Conservation (phyloP, 1,140 invertebrate genomes). For the Cyphomyrmex costatus region DNA sequence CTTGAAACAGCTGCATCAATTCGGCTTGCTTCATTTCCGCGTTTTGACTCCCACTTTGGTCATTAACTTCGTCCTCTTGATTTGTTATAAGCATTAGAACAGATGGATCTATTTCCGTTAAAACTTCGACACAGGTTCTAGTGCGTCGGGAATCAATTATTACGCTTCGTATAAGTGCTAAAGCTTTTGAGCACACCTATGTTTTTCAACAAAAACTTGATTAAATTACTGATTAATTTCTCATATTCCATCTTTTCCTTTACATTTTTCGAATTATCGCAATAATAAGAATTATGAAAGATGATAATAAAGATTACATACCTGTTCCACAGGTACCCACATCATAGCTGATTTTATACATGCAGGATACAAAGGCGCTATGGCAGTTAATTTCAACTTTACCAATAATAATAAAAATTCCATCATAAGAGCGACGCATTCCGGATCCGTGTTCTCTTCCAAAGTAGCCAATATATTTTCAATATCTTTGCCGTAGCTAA, state of each 20-base stretch:
- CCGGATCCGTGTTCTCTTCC: constrained; percentile 81
- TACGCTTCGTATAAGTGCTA: constrained; percentile 82
- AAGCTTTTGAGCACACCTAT: constrained; percentile 82
- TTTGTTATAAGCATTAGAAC: constrained; percentile 80
- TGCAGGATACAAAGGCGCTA: constrained; percentile 82
- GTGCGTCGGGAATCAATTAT: constrained; percentile 77
- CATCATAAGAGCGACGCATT: constrained; percentile 86
- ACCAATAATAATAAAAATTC: constrained; percentile 87
- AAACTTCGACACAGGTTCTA: constrained; percentile 73
- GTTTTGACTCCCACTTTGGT: constrained; percentile 62
- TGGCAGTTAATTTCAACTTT: constrained; percentile 81
- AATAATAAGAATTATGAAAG: background rate
- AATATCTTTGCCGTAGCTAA: constrained; percentile 80
- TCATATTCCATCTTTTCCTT: background rate
- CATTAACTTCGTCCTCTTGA: constrained; percentile 72
- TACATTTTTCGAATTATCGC: background rate
- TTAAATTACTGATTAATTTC: constrained; percentile 22
- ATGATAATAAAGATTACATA: constrained; percentile 63
- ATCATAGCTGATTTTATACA: constrained; percentile 85
- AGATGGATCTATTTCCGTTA: constrained; percentile 81
- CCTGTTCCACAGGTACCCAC: constrained; percentile 85
- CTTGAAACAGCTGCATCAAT: constrained; percentile 86
- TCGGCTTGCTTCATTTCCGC: constrained; percentile 79
- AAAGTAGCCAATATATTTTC: constrained; percentile 78
- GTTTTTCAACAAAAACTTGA: constrained; percentile 18